These are phyloP conservation scores for Leptopilina boulardi DNA, from an alignment of 1,140 invertebrate species.

Conservation along the genomic window DNA sequence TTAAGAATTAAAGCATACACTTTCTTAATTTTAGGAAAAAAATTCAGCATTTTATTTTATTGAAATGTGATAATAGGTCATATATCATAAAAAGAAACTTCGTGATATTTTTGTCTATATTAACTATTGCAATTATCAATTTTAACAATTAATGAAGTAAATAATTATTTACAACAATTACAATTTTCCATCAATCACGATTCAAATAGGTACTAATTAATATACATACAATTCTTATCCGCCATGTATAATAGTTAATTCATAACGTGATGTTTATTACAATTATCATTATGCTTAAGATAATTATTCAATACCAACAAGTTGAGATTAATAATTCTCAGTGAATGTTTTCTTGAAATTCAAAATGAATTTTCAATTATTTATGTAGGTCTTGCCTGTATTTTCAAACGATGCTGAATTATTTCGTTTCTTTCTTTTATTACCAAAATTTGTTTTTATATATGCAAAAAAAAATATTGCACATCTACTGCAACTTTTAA, in stretches of 20 bases:
- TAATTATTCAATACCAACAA: conserved; percentile 25
- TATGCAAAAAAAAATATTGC: conserved; percentile 2
- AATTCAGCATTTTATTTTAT: conserved; percentile 31
- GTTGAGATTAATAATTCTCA: conserved; percentile 12
- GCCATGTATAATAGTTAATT: conserved; percentile 15
- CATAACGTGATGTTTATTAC: conserved; percentile 17
- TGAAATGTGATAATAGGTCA: conserved; percentile 18
- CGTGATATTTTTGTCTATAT: conserved; percentile 13
- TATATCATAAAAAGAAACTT: neutral
- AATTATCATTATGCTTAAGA: conserved; percentile 8
- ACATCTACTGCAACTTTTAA: neutral
- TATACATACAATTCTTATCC: conserved; percentile 32
- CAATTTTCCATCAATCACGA: conserved; percentile 22
- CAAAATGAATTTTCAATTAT: neutral
- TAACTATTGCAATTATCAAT: conserved; percentile 1
- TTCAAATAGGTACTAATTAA: conserved; percentile 25
- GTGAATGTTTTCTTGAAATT: neutral
- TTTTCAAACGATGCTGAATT: conserved; percentile 6
- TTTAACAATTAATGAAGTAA: conserved; percentile 23
- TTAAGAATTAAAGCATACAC: neutral
- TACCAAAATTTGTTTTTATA: neutral
- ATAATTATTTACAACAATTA: conserved; percentile 31
- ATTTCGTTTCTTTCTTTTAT: neutral
- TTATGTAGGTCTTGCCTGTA: neutral
- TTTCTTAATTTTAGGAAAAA: neutral